Base-by-base conservation (phyloP, 2,797 vertebrate genomes). In the Aulostomus chinensis region DNA sequence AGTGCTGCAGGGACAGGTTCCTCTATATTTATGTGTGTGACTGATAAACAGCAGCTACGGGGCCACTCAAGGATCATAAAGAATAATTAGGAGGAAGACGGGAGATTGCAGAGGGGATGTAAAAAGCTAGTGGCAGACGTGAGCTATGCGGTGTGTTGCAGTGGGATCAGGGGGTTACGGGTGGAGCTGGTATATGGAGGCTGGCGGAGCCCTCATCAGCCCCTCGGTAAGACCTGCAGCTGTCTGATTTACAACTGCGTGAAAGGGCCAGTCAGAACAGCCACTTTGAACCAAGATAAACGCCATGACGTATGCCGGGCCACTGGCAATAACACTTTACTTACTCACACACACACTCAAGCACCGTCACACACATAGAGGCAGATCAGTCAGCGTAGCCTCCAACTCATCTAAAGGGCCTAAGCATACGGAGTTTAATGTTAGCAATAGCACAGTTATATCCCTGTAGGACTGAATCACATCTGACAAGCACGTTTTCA, bases 181-280 rank as follows among this genome's bases (percentile, higher is more conserved):
- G 39, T 6, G 14, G 40, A 0, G 12, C 1, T 4, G 31, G 13
- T 50, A 48, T 49, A 53, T 32, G 7, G 31, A 56, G 15, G 33
- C 41, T 55, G 35, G 68, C 32, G 37, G 55, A 71, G 56, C 33
- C 13, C 33, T 65, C 57, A 57, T 16, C 49, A 49, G 42, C 32
- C 51, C 32, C 16, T 40, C 49, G 57, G 54, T 47, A 56, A 67
- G 48, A 63, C 60, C 60, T 73, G 50, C 69, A 76, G 61, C 62
- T 37, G 60, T 34, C 65, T 80, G 76, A 86, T 86, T 84, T 86
- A 86, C 68, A 72, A 64, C 58, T 18, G 34, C 25, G 37, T 67
- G 81, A 81, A 73, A 70, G 67, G 63, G 59, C 60, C 57, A 32
- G 58, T 68, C 62, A 68, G 58, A 78, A 15, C 31, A 58, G 71